Conservation (phyloP, 2,888 invertebrate genomes). For the Tetragnatha montana region DNA sequence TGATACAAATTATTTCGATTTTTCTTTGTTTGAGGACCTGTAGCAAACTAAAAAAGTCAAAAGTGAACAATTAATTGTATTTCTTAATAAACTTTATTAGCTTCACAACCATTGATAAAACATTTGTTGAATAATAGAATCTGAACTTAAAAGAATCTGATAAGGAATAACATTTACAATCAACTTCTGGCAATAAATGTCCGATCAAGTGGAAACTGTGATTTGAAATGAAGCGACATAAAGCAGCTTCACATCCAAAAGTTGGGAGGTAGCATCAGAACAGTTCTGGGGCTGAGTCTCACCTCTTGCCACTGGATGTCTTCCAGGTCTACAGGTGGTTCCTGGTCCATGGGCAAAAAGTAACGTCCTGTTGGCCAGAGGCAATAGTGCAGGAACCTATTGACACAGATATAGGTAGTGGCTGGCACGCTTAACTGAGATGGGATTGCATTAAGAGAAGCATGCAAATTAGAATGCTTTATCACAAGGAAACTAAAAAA, state of each 20-base stretch:
- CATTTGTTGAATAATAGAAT: too few relatives aligned
- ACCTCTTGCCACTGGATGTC: constrained; percentile 61
- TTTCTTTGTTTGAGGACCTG: too few relatives aligned
- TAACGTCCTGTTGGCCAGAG: constrained; percentile 67
- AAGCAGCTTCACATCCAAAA: constrained; percentile 52
- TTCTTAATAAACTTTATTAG: not conserved
- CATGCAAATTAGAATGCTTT: constrained; percentile 40
- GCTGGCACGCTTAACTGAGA: constrained; percentile 58
- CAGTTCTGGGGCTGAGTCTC: constrained; percentile 52
- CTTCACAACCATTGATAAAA: not conserved
- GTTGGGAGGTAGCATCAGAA: constrained; percentile 63
- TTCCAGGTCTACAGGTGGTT: constrained; percentile 29
- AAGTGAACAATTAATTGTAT: too few relatives aligned
- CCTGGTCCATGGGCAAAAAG: constrained; percentile 31
- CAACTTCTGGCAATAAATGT: not conserved
- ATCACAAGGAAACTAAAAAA: constrained; percentile 32
- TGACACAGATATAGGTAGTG: constrained; percentile 63
- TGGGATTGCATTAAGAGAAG: constrained; percentile 23
- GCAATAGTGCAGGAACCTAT: constrained; percentile 71
- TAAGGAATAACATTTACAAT: not conserved
- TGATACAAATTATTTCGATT: too few relatives aligned
- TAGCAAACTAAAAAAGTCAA: too few relatives aligned
- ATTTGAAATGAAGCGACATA: not conserved
- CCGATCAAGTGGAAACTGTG: too few relatives aligned
- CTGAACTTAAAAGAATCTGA: too few relatives aligned